Percentiles rank a stretch among this genome's conserved stretches.
phyloP scores from a whole-genome alignment of 2,797 vertebrate genomes.

The Ctenopoma kingsleyae region DNA sequence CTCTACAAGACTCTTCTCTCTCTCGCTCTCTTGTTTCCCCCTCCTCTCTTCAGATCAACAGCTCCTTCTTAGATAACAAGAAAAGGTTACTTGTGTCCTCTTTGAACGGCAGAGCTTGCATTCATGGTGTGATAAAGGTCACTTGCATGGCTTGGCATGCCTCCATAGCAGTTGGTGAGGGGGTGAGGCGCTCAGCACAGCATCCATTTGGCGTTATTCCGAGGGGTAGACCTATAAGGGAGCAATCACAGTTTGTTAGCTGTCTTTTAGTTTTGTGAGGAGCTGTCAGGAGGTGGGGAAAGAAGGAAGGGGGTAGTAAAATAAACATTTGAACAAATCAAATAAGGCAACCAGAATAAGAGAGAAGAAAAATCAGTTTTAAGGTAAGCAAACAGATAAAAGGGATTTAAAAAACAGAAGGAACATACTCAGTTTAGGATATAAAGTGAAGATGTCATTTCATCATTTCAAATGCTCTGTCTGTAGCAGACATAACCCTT shows the following conservation, averaged over 20 bases:
- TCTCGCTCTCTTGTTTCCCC: conserved; percentile 19
- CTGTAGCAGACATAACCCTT: conserved; percentile 41
- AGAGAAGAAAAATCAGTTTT: not conserved
- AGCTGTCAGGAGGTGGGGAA: conserved; percentile 41
- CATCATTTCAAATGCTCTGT: conserved; percentile 42
- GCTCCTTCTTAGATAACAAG: conserved; percentile 83
- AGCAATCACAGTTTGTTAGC: conserved; percentile 72
- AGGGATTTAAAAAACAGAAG: not conserved
- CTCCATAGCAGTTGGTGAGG: conserved; percentile 84
- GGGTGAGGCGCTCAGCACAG: conserved; percentile 79
- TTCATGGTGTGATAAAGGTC: conserved; percentile 90
- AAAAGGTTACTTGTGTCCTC: conserved; percentile 91
- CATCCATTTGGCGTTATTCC: conserved; percentile 86
- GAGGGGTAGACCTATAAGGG: conserved; percentile 84
- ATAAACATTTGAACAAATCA: conserved; percentile 49
- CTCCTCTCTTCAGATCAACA: conserved; percentile 74
- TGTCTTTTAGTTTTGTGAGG: conserved; percentile 40
- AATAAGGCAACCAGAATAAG: conserved; percentile 19
- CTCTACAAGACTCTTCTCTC: conserved; percentile 42
- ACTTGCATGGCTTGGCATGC: conserved; percentile 87
- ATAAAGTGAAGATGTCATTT: conserved; percentile 43
- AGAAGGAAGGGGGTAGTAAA: conserved; percentile 14
- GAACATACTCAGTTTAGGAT: conserved; percentile 22
- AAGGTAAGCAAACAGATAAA: not conserved
- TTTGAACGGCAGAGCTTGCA: conserved; percentile 86